A percentile compares a stretch with the other conserved stretches of the same genome.
Evolutionary conservation across 2,888 invertebrate species (phyloP).

Genomic region (Nyleta sp.): DNA sequence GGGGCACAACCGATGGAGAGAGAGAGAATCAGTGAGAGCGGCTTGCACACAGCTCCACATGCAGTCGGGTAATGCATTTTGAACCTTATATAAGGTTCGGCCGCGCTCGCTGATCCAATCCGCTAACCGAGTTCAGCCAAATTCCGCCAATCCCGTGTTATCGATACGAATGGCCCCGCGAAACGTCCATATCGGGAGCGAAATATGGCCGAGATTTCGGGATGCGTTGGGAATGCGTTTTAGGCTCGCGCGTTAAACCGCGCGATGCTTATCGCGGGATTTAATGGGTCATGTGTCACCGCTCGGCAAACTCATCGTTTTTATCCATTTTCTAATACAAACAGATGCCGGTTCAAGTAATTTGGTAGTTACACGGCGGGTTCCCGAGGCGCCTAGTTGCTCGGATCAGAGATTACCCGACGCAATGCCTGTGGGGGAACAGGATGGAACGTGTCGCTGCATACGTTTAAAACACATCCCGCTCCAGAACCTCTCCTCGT

Average conservation of each 20-base stretch:
- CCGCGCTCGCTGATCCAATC: slow-evolving; percentile 76
- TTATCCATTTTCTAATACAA: slow-evolving; percentile 55
- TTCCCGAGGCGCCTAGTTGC: too few relatives aligned
- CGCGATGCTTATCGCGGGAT: slow-evolving; percentile 38
- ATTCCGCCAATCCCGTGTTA: slow-evolving; percentile 70
- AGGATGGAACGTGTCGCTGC: slow-evolving; percentile 77
- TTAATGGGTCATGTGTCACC: slow-evolving; percentile 43
- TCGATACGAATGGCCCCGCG: slow-evolving; percentile 67
- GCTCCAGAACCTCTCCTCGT: slow-evolving; percentile 51
- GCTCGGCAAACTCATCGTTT: slow-evolving; percentile 39
- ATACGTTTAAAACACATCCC: slow-evolving; percentile 70
- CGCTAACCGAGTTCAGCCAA: slow-evolving; percentile 76
- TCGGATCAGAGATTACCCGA: slow-evolving; percentile 73
- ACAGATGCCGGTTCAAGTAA: slow-evolving; percentile 49
- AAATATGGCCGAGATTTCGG: slow-evolving; percentile 62
- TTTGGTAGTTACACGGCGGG: slow-evolving; percentile 43
- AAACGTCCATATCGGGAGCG: slow-evolving; percentile 57
- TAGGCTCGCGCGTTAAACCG: slow-evolving; percentile 35
- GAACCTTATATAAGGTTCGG: slow-evolving; percentile 78
- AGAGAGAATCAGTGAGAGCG: slow-evolving; percentile 34
- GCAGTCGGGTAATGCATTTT: slow-evolving; percentile 78
- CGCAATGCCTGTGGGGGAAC: slow-evolving; percentile 71
- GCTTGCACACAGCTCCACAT: slow-evolving; percentile 63
- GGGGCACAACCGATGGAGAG: slow-evolving; percentile 50
- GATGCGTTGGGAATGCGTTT: slow-evolving; percentile 55